Percentiles rank a stretch among this genome's conserved stretches.
Evolutionary conservation across 2,888 invertebrate genomes (phyloP).

Genomic region (Aphrophora alni): DNA sequence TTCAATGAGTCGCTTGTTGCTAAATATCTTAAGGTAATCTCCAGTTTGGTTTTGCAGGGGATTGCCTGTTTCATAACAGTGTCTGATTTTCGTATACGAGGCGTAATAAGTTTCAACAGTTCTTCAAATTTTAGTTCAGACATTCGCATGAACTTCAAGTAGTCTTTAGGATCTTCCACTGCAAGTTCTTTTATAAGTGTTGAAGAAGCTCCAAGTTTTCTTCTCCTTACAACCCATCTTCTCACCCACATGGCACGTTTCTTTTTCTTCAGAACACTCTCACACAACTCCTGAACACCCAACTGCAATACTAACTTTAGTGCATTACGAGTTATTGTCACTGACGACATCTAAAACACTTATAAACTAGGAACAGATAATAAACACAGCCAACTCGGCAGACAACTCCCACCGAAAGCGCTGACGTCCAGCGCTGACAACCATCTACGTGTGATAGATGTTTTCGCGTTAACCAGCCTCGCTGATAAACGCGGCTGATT

Average conservation of each 20-base stretch:
- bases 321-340: too few relatives aligned
- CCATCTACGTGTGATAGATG: too few relatives aligned
- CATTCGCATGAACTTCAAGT: constrained; percentile 15
- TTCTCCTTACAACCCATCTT: constrained; percentile 31
- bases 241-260: not conserved
- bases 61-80: not conserved
- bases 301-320: too few relatives aligned
- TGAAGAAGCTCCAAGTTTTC: constrained; percentile 26
- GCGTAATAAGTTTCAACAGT: not conserved
- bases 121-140: constrained; percentile 2
- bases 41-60: constrained; percentile 22
- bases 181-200: constrained; percentile 22
- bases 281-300: too few relatives aligned
- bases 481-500: too few relatives aligned
- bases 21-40: constrained; percentile 13
- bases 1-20: constrained; percentile 27
- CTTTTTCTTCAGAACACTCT: too few relatives aligned
- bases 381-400: too few relatives aligned
- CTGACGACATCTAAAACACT: too few relatives aligned
- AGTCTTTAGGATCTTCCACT: constrained; percentile 17
- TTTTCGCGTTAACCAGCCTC: too few relatives aligned
- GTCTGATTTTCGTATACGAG: constrained; percentile 13
- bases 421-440: too few relatives aligned
- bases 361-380: too few relatives aligned
- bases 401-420: too few relatives aligned